Evolutionary conservation across 2,113 vertebrate genomes (phyloP).

Genomic region (Salvelinus sp.): DNA sequence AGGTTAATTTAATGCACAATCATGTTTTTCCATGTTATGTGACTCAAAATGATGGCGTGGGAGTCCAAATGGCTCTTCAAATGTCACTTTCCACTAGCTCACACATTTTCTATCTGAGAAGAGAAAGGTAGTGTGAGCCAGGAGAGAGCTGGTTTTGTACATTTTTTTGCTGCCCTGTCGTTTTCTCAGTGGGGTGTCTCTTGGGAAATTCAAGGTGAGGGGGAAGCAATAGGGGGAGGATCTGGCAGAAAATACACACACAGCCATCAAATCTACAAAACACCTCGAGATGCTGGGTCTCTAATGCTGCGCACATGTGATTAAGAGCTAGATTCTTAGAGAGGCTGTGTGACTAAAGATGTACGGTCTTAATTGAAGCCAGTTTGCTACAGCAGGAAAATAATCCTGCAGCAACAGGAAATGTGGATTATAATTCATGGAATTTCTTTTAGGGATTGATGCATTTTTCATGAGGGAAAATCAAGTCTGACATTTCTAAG

Average conservation of each 20-base stretch:
- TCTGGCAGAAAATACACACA: constrained; percentile 50
- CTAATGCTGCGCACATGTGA: constrained; percentile 64
- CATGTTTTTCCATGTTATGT: neutral
- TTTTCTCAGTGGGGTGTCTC: constrained; percentile 73
- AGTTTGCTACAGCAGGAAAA: too few relatives aligned
- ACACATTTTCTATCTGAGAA: constrained; percentile 38
- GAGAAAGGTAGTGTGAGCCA: constrained; percentile 45
- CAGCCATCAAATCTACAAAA: constrained; percentile 57
- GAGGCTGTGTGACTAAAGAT: constrained; percentile 28
- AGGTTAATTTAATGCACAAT: constrained; percentile 9
- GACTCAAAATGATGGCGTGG: constrained; percentile 8
- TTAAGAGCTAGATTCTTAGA: constrained; percentile 62
- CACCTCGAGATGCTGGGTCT: constrained; percentile 52
- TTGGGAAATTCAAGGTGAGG: constrained; percentile 70
- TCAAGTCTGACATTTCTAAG: too few relatives aligned
- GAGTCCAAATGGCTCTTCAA: constrained; percentile 15
- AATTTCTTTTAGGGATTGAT: too few relatives aligned
- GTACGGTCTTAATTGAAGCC: too few relatives aligned
- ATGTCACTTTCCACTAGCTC: constrained; percentile 14
- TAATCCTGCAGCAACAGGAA: too few relatives aligned
- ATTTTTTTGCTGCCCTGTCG: constrained; percentile 71
- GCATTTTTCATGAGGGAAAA: too few relatives aligned
- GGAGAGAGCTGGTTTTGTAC: constrained; percentile 67
- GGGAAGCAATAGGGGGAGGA: constrained; percentile 53
- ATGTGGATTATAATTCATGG: too few relatives aligned